Base-by-base conservation (phyloP, 1,140 invertebrate genomes). In the Papilio polyxenes region DNA sequence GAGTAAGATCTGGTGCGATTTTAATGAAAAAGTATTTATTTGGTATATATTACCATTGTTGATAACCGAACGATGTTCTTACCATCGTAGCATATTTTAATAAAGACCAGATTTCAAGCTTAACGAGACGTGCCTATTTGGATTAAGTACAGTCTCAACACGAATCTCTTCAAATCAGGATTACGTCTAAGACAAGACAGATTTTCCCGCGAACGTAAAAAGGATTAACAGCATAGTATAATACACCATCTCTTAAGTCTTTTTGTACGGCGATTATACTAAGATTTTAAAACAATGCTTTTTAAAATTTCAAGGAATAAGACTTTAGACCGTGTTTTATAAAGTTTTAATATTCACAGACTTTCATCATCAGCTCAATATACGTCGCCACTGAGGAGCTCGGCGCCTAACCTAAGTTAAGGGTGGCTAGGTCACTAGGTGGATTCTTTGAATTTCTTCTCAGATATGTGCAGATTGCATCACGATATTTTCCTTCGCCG, bases 141-240 rank as follows among this genome's bases (percentile, higher is more conserved):
- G 65, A 72, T 72, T 37, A 72, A 72, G 13, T 1, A 40, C 65
- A 72, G 31, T 37, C 37, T 72, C 65, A 72, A 72, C 31, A 72
- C 10, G 31, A 15, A 72, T 72, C 62, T 65, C 20, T 72, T 37
- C 23, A 72, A 72, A 72, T 72, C 31, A 72, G 65, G 65, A 72
- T 72, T 72, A 72, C 13, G 10, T 72, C 65, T 72, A 72, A 72
- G 65, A 72, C 65, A 40, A 10, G 65, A 37, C 65, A 72, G 65
- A 72, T 37, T 23, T 37, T 37, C 31, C 62, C 62, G 23, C 62
- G 62, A 65, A 23, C 23, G 62, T 15, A 69, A 69, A 69, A 31
- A 31, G 65, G 65, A 69, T 69, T 69, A 69, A 15, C 23, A 37
- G 23, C 37, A 37, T 5, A 15, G n/a, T 31, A 8, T 69, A 69